A percentile compares a stretch with the other conserved stretches of the same genome.
Evolutionary conservation across 2,113 vertebrate genomes (phyloP).

Genomic region (Malurus elegans): DNA sequence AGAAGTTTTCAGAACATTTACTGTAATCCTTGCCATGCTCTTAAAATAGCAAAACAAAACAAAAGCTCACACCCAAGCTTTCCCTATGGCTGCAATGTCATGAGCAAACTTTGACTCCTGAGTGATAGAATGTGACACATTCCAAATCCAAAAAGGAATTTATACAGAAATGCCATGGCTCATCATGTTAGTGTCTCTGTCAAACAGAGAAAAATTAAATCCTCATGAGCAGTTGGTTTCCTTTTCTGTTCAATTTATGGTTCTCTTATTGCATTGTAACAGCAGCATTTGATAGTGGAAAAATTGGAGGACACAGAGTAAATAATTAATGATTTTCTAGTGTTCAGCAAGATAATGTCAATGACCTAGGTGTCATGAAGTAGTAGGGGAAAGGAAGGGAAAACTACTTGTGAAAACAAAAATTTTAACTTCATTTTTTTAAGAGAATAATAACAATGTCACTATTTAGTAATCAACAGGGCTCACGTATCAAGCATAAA

Average conservation of each 20-base stretch:
- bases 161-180: background rate
- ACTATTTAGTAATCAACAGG: background rate
- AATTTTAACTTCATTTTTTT: background rate
- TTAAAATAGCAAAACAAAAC: background rate
- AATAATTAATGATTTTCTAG: background rate
- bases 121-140: constrained; percentile 19
- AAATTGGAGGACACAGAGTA: background rate
- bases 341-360: background rate
- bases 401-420: background rate
- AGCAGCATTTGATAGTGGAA: background rate
- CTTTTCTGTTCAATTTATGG: background rate
- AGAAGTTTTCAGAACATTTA: background rate
- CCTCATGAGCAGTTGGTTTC: background rate
- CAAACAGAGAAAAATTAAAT: background rate
- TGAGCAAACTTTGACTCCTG: constrained; percentile 5
- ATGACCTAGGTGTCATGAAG: background rate
- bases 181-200: background rate
- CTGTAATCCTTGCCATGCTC: background rate
- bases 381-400: background rate
- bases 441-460: background rate
- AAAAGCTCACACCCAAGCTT: background rate
- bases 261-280: background rate
- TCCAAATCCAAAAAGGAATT: background rate
- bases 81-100: constrained; percentile 18
- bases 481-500: background rate